Base-by-base conservation (phyloP, 2,888 invertebrate genomes). In the Hyles lineata region DNA sequence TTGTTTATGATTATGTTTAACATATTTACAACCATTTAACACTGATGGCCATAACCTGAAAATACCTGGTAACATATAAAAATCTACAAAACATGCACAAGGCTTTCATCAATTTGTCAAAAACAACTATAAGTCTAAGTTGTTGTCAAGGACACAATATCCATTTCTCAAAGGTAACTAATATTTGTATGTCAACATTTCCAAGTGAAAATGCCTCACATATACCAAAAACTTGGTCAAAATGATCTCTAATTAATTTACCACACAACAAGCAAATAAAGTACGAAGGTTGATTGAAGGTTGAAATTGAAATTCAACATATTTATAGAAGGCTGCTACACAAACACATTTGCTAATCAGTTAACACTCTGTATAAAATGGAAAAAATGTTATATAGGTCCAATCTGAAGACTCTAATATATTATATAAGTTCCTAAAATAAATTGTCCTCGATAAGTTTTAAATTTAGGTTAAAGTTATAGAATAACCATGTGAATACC, bases 261-360 rank as follows among this genome's bases (percentile, higher is more conserved):
- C 32, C 43, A 50, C 43, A 23, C 50, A 23, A 35, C 58, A 29
- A 62, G 32, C 32, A 35, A 19, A 19, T 61, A 32, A 32, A 35
- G 43, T 67, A 23, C 17, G n/a, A 67, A 67, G 67, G 67, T 67
- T 67, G 43, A 67, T 67, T 67, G 67, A 67, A 67, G 67, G 67
- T 67, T 67, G 23, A 67, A 67, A 50, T 50, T 11, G 50, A 67
- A 67, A 50, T 67, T 21, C 67, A 11, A 25, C 25, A 23, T 21
- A 21, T 9, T 63, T n/a, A 55, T 19, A 43, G 9, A 43, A 43
- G 23, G 23, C 25, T 60, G 23, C 6, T 21, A 67, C n/a, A 50
- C 1, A 17, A 17, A 50, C 21, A 50, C 43, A 67, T 50, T 67
- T 50, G 23, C 17, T 17, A 50, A 50, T 17, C 23, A 43, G 17